Base-by-base conservation (phyloP, 2,113 vertebrate species). In the Atherinomorus stipes region DNA sequence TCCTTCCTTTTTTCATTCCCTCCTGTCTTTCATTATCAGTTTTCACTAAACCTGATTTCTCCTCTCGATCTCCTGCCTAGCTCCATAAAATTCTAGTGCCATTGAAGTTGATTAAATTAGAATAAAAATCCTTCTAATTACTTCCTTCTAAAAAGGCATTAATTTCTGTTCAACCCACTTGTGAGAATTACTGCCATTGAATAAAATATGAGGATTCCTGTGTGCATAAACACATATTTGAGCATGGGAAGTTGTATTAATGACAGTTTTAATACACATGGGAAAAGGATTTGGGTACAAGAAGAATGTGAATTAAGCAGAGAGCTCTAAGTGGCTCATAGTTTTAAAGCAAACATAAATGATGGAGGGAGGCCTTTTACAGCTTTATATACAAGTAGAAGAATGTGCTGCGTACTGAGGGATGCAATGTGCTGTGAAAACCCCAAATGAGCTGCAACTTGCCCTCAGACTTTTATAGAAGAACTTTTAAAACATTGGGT, bases 201-300 rank as follows among this genome's bases (percentile, higher is more conserved):
- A 51, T 64, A 37, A 51, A 47, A 64, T 6, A 1, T 22, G 47
- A 51, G 1, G 0, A 11, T 23, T 13, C 49, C 18, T 59, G 28
- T 70, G 66, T 70, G 59, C 45, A 47, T 37, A 28, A 25, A 58
- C 37, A 37, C 66, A 70, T 70, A 70, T 70, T 58, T 70, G 26
- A 38, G 28, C 7, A 56, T 13, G 34, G 23, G 38, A 50, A 61
- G 4, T 1, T 1, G 38, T 21, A 47, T 56, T 56, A 38, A 56
- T 22, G 53, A 50, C 26, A 19, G 19, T 47, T 63, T 63, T 45
- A 47, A 25, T 72, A 54, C 28, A 54, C 59, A 65, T 50, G 31
- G 1, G 26, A 49, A 18, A 44, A 9, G 59, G 38, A 26, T 51
- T 51, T 19, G 28, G 37, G 62, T 34, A 12, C 19, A 67, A 22